A percentile compares a stretch with the other conserved stretches of the same genome.
Conservation (phyloP, 2,797 vertebrate genomes). For the Eidolon dupreanum region DNA sequence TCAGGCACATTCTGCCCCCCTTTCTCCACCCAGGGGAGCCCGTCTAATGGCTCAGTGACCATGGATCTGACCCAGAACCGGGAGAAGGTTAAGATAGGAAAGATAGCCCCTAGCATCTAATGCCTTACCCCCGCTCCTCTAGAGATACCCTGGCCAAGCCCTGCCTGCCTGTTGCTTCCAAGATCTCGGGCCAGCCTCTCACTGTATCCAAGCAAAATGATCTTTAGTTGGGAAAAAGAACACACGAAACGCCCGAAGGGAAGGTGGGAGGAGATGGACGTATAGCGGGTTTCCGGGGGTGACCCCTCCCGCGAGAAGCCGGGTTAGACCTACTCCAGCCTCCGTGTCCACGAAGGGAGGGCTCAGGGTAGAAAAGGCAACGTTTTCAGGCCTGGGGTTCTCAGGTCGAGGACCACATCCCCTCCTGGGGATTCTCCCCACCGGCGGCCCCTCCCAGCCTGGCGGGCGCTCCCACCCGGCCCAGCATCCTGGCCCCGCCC, state of each 20-base stretch:
- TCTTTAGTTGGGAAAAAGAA: background rate
- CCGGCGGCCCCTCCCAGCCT: slow-evolving; percentile 70
- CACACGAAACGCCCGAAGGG: background rate
- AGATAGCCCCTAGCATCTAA: background rate
- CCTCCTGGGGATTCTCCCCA: background rate
- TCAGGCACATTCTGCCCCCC: background rate
- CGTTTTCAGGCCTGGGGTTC: slow-evolving; percentile 58
- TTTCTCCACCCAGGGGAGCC: background rate
- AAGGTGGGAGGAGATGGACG: background rate
- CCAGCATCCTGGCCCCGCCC: slow-evolving; percentile 55
- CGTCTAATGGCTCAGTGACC: background rate
- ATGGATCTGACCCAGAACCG: background rate
- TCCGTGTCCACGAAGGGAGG: background rate
- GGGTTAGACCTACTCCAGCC: background rate
- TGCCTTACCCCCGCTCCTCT: background rate
- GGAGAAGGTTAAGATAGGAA: background rate
- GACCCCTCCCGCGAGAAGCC: background rate
- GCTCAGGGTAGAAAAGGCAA: background rate
- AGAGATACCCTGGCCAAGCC: background rate
- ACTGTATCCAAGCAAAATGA: background rate
- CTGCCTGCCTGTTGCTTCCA: slow-evolving; percentile 60
- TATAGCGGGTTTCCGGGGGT: background rate
- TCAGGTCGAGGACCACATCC: slow-evolving; percentile 66
- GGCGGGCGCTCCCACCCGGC: slow-evolving; percentile 52
- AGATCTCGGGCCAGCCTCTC: slow-evolving; percentile 1